These are phyloP conservation scores for Ameiurus melas DNA, from an alignment of 2,113 vertebrate species.

Conservation along the genomic window DNA sequence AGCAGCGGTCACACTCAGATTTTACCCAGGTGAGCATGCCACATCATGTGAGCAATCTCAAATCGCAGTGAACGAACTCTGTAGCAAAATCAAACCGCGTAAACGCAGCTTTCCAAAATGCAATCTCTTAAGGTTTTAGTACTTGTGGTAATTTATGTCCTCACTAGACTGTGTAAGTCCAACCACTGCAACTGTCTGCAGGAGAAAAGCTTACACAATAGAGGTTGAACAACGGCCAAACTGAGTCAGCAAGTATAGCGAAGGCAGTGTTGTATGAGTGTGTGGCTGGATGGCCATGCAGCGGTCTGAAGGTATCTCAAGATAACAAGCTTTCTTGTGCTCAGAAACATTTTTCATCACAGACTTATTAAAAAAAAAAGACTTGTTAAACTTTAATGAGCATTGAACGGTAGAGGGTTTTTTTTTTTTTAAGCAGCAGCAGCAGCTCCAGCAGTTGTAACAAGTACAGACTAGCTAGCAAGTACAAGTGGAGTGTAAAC, in stretches of 20 bases:
- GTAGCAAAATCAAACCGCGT: background rate
- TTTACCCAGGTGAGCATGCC: too few species aligned
- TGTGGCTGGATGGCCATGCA: background rate
- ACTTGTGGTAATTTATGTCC: background rate
- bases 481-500: background rate
- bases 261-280: background rate
- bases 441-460: background rate
- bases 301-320: background rate
- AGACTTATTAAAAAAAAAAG: background rate
- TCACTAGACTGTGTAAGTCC: background rate
- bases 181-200: background rate
- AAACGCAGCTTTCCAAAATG: background rate
- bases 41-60: too few species aligned
- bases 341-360: background rate
- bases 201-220: background rate
- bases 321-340: too few species aligned
- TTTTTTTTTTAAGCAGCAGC: background rate
- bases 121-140: background rate
- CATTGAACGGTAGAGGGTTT: background rate
- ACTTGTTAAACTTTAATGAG: background rate
- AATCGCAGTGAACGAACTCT: background rate
- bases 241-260: background rate
- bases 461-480: conserved; percentile 15
- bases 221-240: background rate
- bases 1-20: background rate